phyloP scores from a whole-genome alignment of 2,113 vertebrate genomes.

The Tamias sibiricus region DNA sequence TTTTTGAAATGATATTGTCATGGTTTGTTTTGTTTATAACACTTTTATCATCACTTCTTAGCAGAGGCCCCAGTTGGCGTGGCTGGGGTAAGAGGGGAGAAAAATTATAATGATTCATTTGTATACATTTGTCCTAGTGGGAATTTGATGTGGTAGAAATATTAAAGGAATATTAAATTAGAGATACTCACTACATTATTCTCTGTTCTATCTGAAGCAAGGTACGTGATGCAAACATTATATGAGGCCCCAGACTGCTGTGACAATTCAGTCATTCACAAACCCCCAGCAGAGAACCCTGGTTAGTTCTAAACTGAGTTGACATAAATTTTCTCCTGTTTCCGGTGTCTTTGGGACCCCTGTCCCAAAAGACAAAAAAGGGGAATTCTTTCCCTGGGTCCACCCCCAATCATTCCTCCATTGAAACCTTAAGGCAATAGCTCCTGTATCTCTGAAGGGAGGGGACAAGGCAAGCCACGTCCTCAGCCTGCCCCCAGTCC shows the following conservation, averaged over 20 bases:
- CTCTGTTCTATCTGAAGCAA: constrained; percentile 57
- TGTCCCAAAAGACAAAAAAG: no score
- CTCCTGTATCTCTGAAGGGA: background rate
- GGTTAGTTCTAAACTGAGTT: background rate
- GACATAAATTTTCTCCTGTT: background rate
- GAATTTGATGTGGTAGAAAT: constrained; percentile 45
- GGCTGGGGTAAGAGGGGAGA: background rate
- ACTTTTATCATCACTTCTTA: constrained; percentile 57
- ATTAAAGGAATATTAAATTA: constrained; percentile 61
- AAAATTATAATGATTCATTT: constrained; percentile 53
- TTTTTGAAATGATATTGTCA: constrained; percentile 14
- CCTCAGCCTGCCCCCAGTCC: background rate
- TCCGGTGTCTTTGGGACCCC: background rate
- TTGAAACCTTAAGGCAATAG: background rate
- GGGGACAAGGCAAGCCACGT: background rate
- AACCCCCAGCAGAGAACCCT: background rate
- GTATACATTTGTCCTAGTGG: constrained; percentile 57
- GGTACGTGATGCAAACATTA: background rate
- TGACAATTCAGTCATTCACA: background rate
- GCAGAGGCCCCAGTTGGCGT: constrained; percentile 49
- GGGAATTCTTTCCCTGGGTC: background rate
- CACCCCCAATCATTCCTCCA: background rate
- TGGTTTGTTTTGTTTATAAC: constrained; percentile 32
- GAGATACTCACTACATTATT: background rate
- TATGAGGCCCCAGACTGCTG: background rate